Evolutionary conservation across 30 jellyfish, hydroid and myxozoan species (phyloP), one percentile per base, ranked within the genome.

Genomic region (Catostylus mosaicus): DNA sequence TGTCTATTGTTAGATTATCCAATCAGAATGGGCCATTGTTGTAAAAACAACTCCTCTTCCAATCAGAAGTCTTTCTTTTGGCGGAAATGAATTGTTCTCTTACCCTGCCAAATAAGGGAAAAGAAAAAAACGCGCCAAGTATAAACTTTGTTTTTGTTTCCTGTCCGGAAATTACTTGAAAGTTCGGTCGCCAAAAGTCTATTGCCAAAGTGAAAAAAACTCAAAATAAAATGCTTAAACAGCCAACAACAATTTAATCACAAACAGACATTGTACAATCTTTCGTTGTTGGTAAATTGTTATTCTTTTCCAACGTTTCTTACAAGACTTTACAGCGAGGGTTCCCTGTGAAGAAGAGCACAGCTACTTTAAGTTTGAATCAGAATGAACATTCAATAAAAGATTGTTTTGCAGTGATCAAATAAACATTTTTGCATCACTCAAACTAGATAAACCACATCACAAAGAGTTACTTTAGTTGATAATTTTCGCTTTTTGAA

Each of bases 1-100:
- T 20, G 47, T 7, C 74, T 50, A 29, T 69, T 82, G 92, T 82
- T 70, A n/a, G 9, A 37, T 10, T 23, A 32, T 34, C 92, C 86
- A 82, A 82, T 82, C 80, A 82, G 54, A 69, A 23, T 22, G n/a
- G 36, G 45, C 50, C 10, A 7, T 52, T 34, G 29, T 4, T 0
- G 52, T 12, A 8, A 11, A 2, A 34, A 1, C 64, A 19, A 11
- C 23, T 26, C 7, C 30, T 56, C 69, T 31, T 30, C 88, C 88
- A 77, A 77, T 77, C 88, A 77, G 62, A 37, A 10, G 35, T 23
- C 64, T 35, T 68, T 24, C 40, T 35, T 22, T 34, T 68, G 64
- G 34, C 64, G 61, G 80, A 46, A 68, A 37, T 43, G 65, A 36
- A 24, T 14, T 20, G 57, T 19, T 68, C 27, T 3, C 22, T 2